Conservation (phyloP, 2,113 vertebrate genomes). For the Amphiprion ocellaris region DNA sequence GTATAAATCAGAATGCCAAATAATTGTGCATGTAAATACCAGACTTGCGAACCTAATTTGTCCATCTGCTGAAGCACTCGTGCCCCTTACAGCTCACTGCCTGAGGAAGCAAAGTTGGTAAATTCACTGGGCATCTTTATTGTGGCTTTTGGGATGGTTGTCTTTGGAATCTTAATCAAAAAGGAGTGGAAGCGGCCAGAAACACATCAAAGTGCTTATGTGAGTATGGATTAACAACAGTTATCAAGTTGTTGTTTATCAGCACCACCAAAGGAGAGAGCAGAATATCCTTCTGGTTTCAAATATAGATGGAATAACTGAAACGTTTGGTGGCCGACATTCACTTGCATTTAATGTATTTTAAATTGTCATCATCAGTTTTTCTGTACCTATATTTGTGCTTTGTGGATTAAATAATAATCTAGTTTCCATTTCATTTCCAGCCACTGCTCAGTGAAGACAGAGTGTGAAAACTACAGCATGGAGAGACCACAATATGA, state of each 20-base stretch:
- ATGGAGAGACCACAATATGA: not conserved
- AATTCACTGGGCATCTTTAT: slow-evolving; percentile 34
- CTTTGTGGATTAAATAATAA: not conserved
- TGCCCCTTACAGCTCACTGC: slow-evolving; percentile 11
- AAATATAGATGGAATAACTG: no score
- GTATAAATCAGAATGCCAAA: not conserved
- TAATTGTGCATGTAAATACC: not conserved
- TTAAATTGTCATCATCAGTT: not conserved
- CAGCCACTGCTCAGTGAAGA: slow-evolving; percentile 4
- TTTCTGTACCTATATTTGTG: not conserved
- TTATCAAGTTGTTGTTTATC: not conserved
- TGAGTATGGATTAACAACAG: slow-evolving; percentile 2
- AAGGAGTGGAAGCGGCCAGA: slow-evolving; percentile 25
- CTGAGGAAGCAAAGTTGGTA: slow-evolving; percentile 36
- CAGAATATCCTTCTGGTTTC: no score
- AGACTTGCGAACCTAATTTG: not conserved
- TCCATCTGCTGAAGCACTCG: not conserved
- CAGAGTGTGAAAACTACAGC: not conserved
- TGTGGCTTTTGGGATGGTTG: slow-evolving; percentile 33
- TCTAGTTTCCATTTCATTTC: not conserved
- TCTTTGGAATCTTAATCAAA: slow-evolving; percentile 43
- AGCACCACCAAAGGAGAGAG: no score
- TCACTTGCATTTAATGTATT: not conserved
- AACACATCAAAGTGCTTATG: not conserved
- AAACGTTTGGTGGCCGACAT: not conserved